These are phyloP conservation scores for Poecile atricapillus DNA, from an alignment of 2,113 vertebrate genomes.

Conservation along the genomic window DNA sequence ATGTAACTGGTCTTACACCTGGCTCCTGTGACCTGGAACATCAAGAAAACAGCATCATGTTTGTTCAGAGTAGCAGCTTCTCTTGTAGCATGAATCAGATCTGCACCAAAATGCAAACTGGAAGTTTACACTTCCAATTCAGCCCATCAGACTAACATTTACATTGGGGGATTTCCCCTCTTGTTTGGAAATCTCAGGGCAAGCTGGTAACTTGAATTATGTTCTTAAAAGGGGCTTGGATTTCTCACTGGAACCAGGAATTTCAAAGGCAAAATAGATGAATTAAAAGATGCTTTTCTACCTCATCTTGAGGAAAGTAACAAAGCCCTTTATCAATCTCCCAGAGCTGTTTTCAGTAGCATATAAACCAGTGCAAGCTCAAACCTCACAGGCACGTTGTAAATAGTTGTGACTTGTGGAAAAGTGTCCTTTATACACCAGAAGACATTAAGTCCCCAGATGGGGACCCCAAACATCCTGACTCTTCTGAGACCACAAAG, in stretches of 20 bases:
- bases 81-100: neutral
- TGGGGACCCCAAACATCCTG: neutral
- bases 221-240: neutral
- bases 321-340: neutral
- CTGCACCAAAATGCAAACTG: neutral
- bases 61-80: neutral
- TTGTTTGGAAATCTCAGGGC: neutral
- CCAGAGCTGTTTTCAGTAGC: neutral
- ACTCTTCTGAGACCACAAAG: neutral
- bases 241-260: neutral
- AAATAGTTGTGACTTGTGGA: neutral
- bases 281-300: neutral
- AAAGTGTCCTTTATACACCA: neutral
- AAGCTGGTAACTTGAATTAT: neutral
- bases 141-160: neutral
- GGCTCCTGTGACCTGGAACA: slow-evolving; percentile 69
- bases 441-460: neutral
- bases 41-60: neutral
- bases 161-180: neutral
- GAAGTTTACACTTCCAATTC: neutral
- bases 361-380: neutral
- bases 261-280: neutral
- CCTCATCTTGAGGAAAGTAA: neutral
- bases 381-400: neutral
- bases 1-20: slow-evolving; percentile 77